Base-by-base conservation (phyloP, 2,888 invertebrate species). In the Epiblema foenella region DNA sequence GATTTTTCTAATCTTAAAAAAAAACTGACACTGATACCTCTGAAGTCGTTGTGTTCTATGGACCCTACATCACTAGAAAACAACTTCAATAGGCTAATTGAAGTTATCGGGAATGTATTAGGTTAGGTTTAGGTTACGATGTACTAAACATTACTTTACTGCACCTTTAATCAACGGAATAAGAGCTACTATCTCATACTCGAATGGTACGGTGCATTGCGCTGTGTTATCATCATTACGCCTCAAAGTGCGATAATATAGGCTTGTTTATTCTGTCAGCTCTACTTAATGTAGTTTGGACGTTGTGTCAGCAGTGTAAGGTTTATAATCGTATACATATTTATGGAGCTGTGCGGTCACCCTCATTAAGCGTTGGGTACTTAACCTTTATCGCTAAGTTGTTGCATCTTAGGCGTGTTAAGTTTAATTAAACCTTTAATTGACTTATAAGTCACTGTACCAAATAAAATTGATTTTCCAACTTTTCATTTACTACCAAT, bases 191-290 rank as follows among this genome's bases (percentile, higher is more conserved):
- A 52, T 51, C 37, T 18, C 0, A 20, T 33, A 29, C 46, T 12
- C 29, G n/a, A n/a, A 39, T 12, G 7, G 12, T 7, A 12, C 11
- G 29, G 37, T 54, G 64, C 64, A 54, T 54, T 15, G 52, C 37
- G 4, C 37, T 4, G 29, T 62, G 15, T 58, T 70, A 70, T 70
- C 69, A 70, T 70, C 69, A 51, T 18, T 49, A 17, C n/a, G 46
- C 12, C 33, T 52, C 52, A 20, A 51, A 69, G 65, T 52, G 15
- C 59, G 54, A 57, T 64, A 64, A 64, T 39, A n/a, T 51, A n/a
- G n/a, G 63, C 15, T 37, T 64, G 39, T 64, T 39, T 64, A n/a
- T 63, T 46, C 2, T 51, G 20, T 20, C 12, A 1, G 4, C 1
- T 10, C 24, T 9, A 12, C 17, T 18, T 1, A 15, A 20, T 39